These are phyloP conservation scores for Clarias platycephalus DNA, from an alignment of 2,797 vertebrate species.

Conservation along the genomic window DNA sequence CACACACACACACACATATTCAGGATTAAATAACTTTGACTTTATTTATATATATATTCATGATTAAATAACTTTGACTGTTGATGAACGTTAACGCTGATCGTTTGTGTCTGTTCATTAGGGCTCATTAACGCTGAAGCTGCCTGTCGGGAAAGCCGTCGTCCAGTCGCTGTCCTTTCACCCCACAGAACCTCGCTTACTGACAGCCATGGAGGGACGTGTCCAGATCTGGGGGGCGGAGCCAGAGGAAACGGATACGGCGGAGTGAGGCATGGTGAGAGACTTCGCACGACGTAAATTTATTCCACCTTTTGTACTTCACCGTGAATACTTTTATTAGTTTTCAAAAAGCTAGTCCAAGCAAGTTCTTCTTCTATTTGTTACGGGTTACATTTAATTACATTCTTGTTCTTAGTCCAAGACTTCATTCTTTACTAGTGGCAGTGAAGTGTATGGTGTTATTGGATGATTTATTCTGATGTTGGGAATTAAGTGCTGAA, in stretches of 20 bases:
- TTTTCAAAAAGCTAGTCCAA: neutral
- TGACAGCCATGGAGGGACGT: slow-evolving; percentile 79
- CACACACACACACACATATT: too few species aligned
- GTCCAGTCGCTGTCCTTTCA: slow-evolving; percentile 90
- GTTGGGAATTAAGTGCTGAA: neutral
- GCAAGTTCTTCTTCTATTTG: too few species aligned
- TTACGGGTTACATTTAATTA: too few species aligned
- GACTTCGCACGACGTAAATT: neutral
- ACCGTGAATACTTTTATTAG: neutral
- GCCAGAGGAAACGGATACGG: slow-evolving; percentile 63
- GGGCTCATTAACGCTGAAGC: slow-evolving; percentile 79
- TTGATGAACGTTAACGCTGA: too few species aligned
- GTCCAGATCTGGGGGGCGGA: slow-evolving; percentile 85
- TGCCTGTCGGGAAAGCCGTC: slow-evolving; percentile 79
- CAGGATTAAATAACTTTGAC: too few species aligned
- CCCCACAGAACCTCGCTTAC: slow-evolving; percentile 78
- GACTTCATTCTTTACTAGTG: neutral
- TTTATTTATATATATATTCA: too few species aligned
- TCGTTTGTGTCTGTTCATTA: slow-evolving; percentile 50
- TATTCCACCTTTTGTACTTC: neutral
- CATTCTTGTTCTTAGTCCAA: neutral
- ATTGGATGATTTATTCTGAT: neutral
- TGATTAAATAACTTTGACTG: neutral
- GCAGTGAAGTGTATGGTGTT: too few species aligned
- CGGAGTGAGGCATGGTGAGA: slow-evolving; percentile 7